phyloP scores from a whole-genome alignment of 1,140 invertebrate genomes.

The Parapsyche elsis region DNA sequence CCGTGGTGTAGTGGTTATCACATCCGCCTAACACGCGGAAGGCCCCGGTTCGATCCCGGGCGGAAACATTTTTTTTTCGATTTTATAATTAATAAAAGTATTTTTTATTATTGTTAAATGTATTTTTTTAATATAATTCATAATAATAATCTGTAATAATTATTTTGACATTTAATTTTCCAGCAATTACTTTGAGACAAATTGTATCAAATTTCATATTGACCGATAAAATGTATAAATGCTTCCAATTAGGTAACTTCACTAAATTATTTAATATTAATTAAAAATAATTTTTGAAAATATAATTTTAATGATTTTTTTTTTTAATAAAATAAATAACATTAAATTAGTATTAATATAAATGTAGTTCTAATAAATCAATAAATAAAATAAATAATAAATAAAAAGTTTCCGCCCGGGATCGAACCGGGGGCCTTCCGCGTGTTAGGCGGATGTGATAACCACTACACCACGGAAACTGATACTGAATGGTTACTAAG shows the following conservation, averaged over 20 bases:
- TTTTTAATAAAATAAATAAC: too few species aligned
- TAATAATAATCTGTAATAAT: not conserved
- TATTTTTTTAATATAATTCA: constrained; percentile 11
- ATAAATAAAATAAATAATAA: not conserved
- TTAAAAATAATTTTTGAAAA: too few species aligned
- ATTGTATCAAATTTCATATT: too few species aligned
- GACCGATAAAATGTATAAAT: too few species aligned
- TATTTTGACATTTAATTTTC: not conserved
- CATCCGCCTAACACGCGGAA: constrained; percentile 57
- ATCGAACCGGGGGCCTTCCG: constrained; percentile 60
- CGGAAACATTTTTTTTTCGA: constrained; percentile 53
- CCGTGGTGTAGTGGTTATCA: constrained; percentile 57
- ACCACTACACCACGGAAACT: constrained; percentile 62
- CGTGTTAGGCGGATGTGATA: constrained; percentile 64
- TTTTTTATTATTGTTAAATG: not conserved
- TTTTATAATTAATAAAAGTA: not conserved
- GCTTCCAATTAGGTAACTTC: too few species aligned
- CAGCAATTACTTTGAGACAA: too few species aligned
- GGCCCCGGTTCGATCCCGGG: constrained; percentile 56
- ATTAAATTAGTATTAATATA: too few species aligned
- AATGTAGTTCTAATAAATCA: too few species aligned
- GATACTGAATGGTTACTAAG: not conserved
- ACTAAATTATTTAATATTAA: too few species aligned
- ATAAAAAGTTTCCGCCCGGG: constrained; percentile 60
- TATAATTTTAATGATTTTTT: too few species aligned